These are phyloP conservation scores for Hippocampus barbouri DNA, from an alignment of 2,113 vertebrate species.

Conservation along the genomic window DNA sequence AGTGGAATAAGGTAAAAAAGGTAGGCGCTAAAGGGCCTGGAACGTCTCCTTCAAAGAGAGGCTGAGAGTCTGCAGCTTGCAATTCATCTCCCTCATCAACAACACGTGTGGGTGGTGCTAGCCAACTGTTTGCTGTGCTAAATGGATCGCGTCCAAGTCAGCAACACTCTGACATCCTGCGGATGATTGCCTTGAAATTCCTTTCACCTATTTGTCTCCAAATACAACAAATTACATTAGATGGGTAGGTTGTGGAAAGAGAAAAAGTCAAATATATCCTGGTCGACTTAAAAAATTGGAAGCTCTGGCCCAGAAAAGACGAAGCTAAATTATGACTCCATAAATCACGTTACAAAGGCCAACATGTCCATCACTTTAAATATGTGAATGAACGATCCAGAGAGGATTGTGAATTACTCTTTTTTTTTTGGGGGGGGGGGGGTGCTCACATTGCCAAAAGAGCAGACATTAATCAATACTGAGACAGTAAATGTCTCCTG, in stretches of 20 bases:
- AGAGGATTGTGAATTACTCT: slow-evolving; percentile 11
- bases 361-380: slow-evolving; percentile 41
- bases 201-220: slow-evolving; percentile 19
- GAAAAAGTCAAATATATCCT: slow-evolving; percentile 23
- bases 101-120: slow-evolving; percentile 30
- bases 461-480: slow-evolving; percentile 50
- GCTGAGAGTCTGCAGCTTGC: slow-evolving; percentile 21
- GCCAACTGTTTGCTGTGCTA: slow-evolving; percentile 30
- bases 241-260: slow-evolving; percentile 15
- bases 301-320: slow-evolving; percentile 9
- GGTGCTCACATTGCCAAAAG: slow-evolving; percentile 30
- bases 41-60: slow-evolving; percentile 19
- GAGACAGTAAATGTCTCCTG: slow-evolving; percentile 35
- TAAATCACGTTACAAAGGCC: slow-evolving; percentile 41
- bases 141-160: slow-evolving; percentile 38
- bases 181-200: slow-evolving; percentile 26
- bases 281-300: slow-evolving; percentile 28
- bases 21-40: slow-evolving; percentile 10
- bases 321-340: slow-evolving; percentile 48
- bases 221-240: slow-evolving; percentile 8
- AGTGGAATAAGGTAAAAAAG: slow-evolving; percentile 14
- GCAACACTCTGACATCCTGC: slow-evolving; percentile 36
- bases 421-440: slow-evolving; percentile 1
- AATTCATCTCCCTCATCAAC: slow-evolving; percentile 37
- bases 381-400: slow-evolving; percentile 6